Base-by-base conservation (phyloP, 2,113 vertebrate genomes). In the Seriola quinqueradiata region DNA sequence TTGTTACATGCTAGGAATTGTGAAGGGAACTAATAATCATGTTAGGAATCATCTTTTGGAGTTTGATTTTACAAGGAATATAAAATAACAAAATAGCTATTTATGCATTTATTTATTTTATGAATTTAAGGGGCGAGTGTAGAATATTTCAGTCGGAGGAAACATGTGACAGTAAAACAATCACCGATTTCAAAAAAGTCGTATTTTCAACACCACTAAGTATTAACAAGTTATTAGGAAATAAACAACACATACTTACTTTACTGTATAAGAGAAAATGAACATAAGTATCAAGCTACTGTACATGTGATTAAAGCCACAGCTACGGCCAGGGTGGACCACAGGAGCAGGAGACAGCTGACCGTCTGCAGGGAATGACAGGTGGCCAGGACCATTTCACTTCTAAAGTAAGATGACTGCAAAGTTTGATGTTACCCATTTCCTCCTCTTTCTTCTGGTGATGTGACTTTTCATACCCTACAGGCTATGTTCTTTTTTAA, bases 401-500 rank as follows among this genome's bases (percentile, higher is more conserved):
- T 73, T 42, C 23, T 44, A 52, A 64, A 12, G 19, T 7, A 38
- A n/a, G 23, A 44, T 14, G 57, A 84, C 58, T 48, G 36, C 59
- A 81, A 57, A 60, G 58, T 77, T 77, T 68, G 14, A 69, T 3
- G 46, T 55, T 77, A 48, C 76, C 61, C 50, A 32, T 52, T 42
- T 89, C 7, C 25, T 42, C 12, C 58, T 74, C 58, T 82, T 70
- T 64, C 59, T 57, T 58, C 28, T n/a, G 4, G n/a, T 40, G 71
- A 69, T 69, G 59, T 87, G 76, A 81, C 81, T 67, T 78, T 82
- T 70, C 74, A 89, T 84, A 89, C 83, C 78, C 85, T 38, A 61
- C 72, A 80, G 65, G 32, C 79, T 73, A 21, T 58, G 77, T 73
- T 64, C 73, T 85, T 58, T 50, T 65, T 34, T 94, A 60, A 46